Percentiles rank a stretch among this genome's conserved stretches.
Conservation (phyloP, 2,113 vertebrate genomes). For the Perca flavescens region DNA sequence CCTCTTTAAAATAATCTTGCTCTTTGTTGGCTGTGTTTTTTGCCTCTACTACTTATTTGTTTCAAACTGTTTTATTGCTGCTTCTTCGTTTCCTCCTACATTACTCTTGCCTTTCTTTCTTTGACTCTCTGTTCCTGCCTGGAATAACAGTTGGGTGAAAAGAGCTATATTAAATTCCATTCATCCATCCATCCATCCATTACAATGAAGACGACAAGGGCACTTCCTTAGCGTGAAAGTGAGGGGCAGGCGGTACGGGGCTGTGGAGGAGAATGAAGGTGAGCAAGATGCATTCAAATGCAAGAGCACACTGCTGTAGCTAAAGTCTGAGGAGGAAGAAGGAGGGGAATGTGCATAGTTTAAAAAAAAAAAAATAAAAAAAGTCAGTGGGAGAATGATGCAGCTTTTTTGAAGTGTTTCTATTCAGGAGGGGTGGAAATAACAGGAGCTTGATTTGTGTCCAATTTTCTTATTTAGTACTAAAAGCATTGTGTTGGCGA, state of each 20-base stretch:
- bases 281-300: not conserved
- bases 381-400: not conserved
- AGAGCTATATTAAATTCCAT: not conserved
- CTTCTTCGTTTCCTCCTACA: constrained; percentile 13
- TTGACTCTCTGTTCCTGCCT: not conserved
- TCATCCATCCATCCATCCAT: not conserved
- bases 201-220: not conserved
- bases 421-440: not conserved
- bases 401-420: not conserved
- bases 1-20: constrained; percentile 45
- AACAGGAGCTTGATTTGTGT: not conserved
- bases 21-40: not conserved
- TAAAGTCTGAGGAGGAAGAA: not conserved
- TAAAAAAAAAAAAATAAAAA: not conserved
- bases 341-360: not conserved
- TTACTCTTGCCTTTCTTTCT: constrained; percentile 19
- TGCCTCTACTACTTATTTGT: constrained; percentile 40
- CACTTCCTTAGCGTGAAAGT: not conserved
- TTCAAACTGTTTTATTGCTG: constrained; percentile 28
- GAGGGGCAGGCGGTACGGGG: not conserved
- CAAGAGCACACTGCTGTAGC: not conserved
- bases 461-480: not conserved
- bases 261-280: not conserved
- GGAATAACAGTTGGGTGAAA: not conserved
- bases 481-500: constrained; percentile 13